Conservation (phyloP, 2,888 invertebrate genomes). For the Bugula neritina region DNA sequence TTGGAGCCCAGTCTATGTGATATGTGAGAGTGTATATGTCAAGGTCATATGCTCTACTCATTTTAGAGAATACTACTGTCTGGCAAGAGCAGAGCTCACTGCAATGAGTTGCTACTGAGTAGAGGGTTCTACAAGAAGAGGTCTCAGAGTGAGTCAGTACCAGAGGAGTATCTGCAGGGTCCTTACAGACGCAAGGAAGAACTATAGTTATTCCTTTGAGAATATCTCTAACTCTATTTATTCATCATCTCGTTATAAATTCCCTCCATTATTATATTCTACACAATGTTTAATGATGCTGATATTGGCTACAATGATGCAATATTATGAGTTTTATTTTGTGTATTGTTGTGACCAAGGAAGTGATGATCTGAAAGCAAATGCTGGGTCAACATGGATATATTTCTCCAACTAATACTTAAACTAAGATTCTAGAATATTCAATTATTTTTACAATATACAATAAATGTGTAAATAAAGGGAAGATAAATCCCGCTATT, state of each 20-base stretch:
- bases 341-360: not conserved
- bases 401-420: not conserved
- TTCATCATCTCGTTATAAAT: not conserved
- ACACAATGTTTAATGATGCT: not conserved
- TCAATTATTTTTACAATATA: constrained; percentile 1
- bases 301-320: not conserved
- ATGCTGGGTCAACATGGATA: not conserved
- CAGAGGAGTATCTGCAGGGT: constrained; percentile 33
- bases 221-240: not conserved
- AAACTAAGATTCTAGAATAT: not conserved
- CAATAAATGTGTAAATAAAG: no score
- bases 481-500: no score
- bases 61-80: constrained; percentile 3
- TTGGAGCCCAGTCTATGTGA: no score
- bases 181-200: constrained; percentile 33
- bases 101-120: constrained; percentile 60
- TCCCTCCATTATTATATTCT: no score
- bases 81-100: constrained; percentile 59
- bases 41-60: no score
- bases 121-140: constrained; percentile 41
- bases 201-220: constrained; percentile 27
- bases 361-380: constrained; percentile 6
- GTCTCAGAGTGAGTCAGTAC: constrained; percentile 32
- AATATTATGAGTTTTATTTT: not conserved
- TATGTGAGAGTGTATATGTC: no score